Evolutionary conservation across 2,888 invertebrate species (phyloP), one percentile per base, ranked within the genome.

Genomic region (Eulithis prunata): DNA sequence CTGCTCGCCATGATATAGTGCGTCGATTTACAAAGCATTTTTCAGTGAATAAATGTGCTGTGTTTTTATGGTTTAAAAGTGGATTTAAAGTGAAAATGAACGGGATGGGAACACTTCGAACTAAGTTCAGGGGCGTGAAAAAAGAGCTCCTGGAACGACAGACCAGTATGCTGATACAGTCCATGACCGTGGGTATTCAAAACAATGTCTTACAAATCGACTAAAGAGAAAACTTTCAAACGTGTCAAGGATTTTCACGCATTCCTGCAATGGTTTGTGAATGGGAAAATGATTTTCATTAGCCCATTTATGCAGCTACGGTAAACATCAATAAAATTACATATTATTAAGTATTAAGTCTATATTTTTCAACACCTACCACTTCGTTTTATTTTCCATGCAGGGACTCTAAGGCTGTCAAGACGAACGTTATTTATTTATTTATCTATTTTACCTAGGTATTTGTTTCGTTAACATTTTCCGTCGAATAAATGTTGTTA

Each of bases 111-210:
- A 93, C 94, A 58, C 90, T 94, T 67, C 94, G 94, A 80, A 95
- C 95, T 84, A 94, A 94, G 81, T 97, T 97, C 86, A 94, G 97
- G 78, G 97, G 97, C 47, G 93, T 97, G 66, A 96, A 96, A 82
- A 97, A 96, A 85, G 96, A 96, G 79, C 94, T 95, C 78, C 83
- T 97, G 71, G 95, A 96, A 72, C 93, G 95, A 75, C 96, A 96
- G 87, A 96, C 96, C n/a, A 95, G 95, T 80, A 90, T 95, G 75
- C 94, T 96, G 79, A 94, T 97, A 75, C 96, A 96, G 84, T 95
- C 95, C 58, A 96, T 97, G 96, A 97, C 97, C 86, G 97, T 97
- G 94, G 94, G 96, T 96, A 61, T 51, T 45, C 53, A 70, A 66
- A 32, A 28, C 10, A 58, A 60, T 10, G 36, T 38, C 59, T 43